phyloP scores from a whole-genome alignment of 2,888 invertebrate species.

The Eupithecia insigniata region DNA sequence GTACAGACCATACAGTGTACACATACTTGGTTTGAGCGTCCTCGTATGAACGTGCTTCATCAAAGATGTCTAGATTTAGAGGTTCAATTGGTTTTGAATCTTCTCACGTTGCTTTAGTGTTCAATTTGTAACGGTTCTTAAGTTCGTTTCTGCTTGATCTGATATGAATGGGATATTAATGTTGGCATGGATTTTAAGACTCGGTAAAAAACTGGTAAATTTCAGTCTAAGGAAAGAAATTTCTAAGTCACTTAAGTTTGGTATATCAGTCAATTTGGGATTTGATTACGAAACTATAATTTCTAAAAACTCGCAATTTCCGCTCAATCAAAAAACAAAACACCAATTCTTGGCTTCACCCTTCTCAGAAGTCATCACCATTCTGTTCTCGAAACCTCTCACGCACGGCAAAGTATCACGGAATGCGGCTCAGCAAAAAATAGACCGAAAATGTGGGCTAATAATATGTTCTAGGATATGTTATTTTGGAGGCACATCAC shows the following conservation, averaged over 20 bases:
- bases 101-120: not conserved
- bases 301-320: conserved; percentile 27
- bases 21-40: conserved; percentile 42
- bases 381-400: conserved; percentile 41
- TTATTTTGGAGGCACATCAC: conserved; percentile 42
- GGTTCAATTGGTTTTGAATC: not conserved
- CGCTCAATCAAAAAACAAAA: conserved; percentile 38
- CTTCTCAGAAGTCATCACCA: conserved; percentile 37
- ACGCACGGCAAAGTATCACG: conserved; percentile 38
- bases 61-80: conserved; percentile 36
- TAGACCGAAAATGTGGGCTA: conserved; percentile 44
- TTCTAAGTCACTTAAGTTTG: not conserved
- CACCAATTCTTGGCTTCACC: conserved; percentile 31
- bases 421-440: conserved; percentile 46
- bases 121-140: not conserved
- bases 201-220: not conserved
- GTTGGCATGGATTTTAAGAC: not conserved
- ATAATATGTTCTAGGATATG: conserved; percentile 47
- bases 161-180: not conserved
- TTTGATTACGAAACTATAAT: not conserved
- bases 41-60: conserved; percentile 38
- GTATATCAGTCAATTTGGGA: not conserved
- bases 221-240: not conserved
- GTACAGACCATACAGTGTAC: conserved; percentile 34
- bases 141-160: not conserved